phyloP scores from a whole-genome alignment of 2,888 invertebrate species.

The Ecdyonurus torrentis region DNA sequence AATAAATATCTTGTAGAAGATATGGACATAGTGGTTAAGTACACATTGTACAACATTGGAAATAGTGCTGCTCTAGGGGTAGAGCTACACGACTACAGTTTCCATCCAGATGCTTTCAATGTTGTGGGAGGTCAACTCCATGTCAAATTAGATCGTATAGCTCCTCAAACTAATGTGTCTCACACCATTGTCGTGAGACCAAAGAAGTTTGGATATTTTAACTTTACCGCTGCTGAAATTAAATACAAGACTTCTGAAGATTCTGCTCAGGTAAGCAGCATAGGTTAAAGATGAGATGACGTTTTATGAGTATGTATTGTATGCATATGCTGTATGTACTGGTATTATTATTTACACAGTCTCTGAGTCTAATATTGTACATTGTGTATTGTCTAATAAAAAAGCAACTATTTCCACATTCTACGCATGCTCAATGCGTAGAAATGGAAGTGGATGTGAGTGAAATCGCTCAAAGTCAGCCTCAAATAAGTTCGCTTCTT shows the following conservation, averaged over 20 bases:
- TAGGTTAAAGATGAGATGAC: too few species aligned
- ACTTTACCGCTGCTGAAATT: constrained; percentile 90
- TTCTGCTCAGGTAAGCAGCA: constrained; percentile 49
- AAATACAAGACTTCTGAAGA: constrained; percentile 78
- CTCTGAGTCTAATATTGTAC: too few species aligned
- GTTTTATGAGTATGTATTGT: too few species aligned
- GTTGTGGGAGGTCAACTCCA: constrained; percentile 73
- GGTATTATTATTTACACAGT: too few species aligned
- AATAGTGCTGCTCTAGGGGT: constrained; percentile 80
- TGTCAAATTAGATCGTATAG: constrained; percentile 72
- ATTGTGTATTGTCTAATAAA: too few species aligned
- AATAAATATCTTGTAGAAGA: constrained; percentile 94
- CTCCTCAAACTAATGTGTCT: constrained; percentile 83
- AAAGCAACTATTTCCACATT: too few species aligned
- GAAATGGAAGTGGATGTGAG: too few species aligned
- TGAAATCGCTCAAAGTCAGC: too few species aligned
- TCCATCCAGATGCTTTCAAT: constrained; percentile 81
- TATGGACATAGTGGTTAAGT: constrained; percentile 90
- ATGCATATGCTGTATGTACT: too few species aligned
- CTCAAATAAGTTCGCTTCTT: too few species aligned
- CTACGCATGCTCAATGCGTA: too few species aligned
- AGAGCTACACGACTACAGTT: constrained; percentile 74
- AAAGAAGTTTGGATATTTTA: constrained; percentile 81
- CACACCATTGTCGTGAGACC: constrained; percentile 88
- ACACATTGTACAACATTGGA: constrained; percentile 87